These are phyloP conservation scores for Leucophenga maculata DNA, from an alignment of 2,888 invertebrate genomes.

Conservation along the genomic window DNA sequence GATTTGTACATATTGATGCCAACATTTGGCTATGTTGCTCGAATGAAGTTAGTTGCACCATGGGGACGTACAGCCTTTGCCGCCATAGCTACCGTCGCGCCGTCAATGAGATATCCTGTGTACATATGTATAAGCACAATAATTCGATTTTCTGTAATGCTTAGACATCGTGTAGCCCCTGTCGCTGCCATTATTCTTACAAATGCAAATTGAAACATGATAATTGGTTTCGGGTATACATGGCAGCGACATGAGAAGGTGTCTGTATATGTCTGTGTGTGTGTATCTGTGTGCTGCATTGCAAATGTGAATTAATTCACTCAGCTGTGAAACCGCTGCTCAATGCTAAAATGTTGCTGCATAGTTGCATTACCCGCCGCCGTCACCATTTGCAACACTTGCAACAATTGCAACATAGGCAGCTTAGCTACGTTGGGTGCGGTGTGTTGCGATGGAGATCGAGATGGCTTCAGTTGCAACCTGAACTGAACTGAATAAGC, in stretches of 20 bases:
- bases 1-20: too few species aligned
- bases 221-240: constrained; percentile 41
- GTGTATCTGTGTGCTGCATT: constrained; percentile 25
- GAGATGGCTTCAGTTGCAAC: not conserved
- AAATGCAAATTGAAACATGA: constrained; percentile 57
- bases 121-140: too few species aligned
- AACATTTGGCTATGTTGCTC: too few species aligned
- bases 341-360: constrained; percentile 55
- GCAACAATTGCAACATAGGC: not conserved
- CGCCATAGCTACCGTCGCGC: not conserved
- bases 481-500: constrained; percentile 9
- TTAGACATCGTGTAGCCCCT: not conserved
- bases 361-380: constrained; percentile 43
- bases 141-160: constrained; percentile 14
- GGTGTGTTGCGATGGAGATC: not conserved
- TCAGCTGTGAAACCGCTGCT: constrained; percentile 53
- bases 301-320: constrained; percentile 48
- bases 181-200: constrained; percentile 39
- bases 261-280: constrained; percentile 13
- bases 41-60: too few species aligned
- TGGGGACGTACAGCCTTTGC: too few species aligned
- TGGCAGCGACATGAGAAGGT: not conserved
- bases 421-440: not conserved
- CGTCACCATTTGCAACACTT: constrained; percentile 32
- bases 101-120: too few species aligned